These are phyloP conservation scores for Drosophila anomalata DNA, from an alignment of 2,888 invertebrate genomes.

Conservation along the genomic window DNA sequence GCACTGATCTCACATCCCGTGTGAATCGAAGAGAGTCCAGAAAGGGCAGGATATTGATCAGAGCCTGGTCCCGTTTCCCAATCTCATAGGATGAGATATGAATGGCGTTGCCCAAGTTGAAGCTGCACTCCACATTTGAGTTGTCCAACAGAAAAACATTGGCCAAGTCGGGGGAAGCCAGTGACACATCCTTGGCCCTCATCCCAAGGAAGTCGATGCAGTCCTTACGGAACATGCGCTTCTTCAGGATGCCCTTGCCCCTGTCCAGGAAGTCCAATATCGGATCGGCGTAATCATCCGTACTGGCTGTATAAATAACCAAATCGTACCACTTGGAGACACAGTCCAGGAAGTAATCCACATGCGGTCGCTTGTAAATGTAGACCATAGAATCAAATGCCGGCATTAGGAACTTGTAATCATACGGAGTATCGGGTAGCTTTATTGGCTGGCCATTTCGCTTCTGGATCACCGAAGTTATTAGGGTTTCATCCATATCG, in stretches of 20 bases:
- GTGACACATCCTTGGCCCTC: slow-evolving; percentile 34
- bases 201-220: slow-evolving; percentile 38
- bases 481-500: slow-evolving; percentile 60
- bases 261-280: slow-evolving; percentile 49
- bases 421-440: slow-evolving; percentile 16
- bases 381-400: not conserved
- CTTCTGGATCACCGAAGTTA: slow-evolving; percentile 13
- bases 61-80: slow-evolving; percentile 14
- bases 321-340: slow-evolving; percentile 57
- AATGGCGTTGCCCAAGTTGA: slow-evolving; percentile 48
- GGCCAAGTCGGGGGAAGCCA: slow-evolving; percentile 15
- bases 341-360: slow-evolving; percentile 52
- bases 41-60: slow-evolving; percentile 45
- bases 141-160: slow-evolving; percentile 52
- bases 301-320: slow-evolving; percentile 39
- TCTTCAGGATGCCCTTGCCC: slow-evolving; percentile 30
- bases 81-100: slow-evolving; percentile 35
- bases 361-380: slow-evolving; percentile 57
- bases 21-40: slow-evolving; percentile 56
- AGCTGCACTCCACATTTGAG: slow-evolving; percentile 28
- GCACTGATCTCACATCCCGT: slow-evolving; percentile 50
- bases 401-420: slow-evolving; percentile 25
- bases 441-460: rapidly evolving
- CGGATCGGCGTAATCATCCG: slow-evolving; percentile 26
- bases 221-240: slow-evolving; percentile 43